Evolutionary conservation across 2,888 invertebrate genomes (phyloP).

Genomic region (Lepidocyrtinus sp.): DNA sequence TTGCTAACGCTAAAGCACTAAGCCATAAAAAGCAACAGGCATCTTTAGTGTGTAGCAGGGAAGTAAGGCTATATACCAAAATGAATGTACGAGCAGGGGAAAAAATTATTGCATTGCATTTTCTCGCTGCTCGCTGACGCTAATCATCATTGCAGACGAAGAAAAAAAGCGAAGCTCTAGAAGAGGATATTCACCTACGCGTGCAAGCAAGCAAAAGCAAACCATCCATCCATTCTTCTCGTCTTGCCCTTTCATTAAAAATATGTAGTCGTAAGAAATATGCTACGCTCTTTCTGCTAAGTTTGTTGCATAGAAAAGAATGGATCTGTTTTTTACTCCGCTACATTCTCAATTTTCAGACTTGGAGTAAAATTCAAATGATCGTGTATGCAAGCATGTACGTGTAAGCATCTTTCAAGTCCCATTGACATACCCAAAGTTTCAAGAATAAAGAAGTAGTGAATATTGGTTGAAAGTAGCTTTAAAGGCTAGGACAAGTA

Average conservation of each 20-base stretch:
- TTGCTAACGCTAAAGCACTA: too few relatives aligned
- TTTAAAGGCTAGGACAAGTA: too few relatives aligned
- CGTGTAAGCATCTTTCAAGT: too few relatives aligned
- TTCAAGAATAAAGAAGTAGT: constrained; percentile 38
- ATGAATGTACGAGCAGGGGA: background rate
- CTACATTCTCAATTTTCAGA: too few relatives aligned
- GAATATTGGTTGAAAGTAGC: too few relatives aligned
- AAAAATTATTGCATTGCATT: constrained; percentile 34
- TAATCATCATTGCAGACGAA: constrained; percentile 34
- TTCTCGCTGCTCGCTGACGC: background rate
- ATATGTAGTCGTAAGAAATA: too few relatives aligned
- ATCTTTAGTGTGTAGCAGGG: too few relatives aligned
- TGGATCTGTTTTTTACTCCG: too few relatives aligned
- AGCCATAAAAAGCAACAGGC: constrained; percentile 42
- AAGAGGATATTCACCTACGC: constrained; percentile 66
- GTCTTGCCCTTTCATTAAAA: constrained; percentile 23
- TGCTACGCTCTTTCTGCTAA: background rate
- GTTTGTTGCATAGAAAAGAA: constrained; percentile 4
- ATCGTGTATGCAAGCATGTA: constrained; percentile 44
- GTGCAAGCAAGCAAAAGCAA: constrained; percentile 54
- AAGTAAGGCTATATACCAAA: too few relatives aligned
- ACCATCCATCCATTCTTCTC: constrained; percentile 25
- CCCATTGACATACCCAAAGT: constrained; percentile 51
- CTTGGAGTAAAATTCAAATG: too few relatives aligned
- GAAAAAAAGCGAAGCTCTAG: constrained; percentile 36